Conservation (phyloP, 2,888 invertebrate species). For the Plebejus anna region DNA sequence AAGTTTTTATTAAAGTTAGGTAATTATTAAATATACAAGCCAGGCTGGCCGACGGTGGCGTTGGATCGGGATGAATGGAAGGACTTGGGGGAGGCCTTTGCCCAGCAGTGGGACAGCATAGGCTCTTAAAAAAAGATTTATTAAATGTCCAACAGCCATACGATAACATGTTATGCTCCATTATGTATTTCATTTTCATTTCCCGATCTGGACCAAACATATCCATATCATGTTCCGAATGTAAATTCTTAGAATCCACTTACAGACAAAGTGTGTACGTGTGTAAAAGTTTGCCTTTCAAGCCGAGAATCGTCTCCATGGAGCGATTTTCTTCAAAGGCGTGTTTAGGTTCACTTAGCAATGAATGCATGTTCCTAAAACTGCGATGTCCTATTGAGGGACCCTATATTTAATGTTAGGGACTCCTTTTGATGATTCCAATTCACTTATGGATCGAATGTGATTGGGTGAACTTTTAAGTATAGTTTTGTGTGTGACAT, state of each 20-base stretch:
- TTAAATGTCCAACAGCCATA: too few species aligned
- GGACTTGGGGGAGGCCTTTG: too few species aligned
- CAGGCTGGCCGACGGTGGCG: too few species aligned
- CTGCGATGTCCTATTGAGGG: constrained; percentile 61
- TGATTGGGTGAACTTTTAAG: not conserved
- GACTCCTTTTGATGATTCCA: constrained; percentile 61
- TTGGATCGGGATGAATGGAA: too few species aligned
- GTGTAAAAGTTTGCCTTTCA: constrained; percentile 52
- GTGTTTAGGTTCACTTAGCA: constrained; percentile 61
- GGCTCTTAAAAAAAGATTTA: too few species aligned
- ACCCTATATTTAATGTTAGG: constrained; percentile 67
- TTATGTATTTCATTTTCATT: not conserved
- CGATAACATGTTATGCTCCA: too few species aligned
- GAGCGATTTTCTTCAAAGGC: constrained; percentile 43
- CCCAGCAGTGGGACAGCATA: too few species aligned
- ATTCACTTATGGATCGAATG: constrained; percentile 30
- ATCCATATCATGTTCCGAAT: not conserved
- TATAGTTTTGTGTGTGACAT: not conserved
- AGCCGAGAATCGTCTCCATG: constrained; percentile 54
- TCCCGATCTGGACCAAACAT: not conserved
- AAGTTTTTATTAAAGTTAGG: too few species aligned
- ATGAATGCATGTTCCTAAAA: constrained; percentile 55
- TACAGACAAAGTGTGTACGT: constrained; percentile 46
- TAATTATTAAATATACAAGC: too few species aligned
- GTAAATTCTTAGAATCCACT: constrained; percentile 35